Evolutionary conservation across 2,888 invertebrate genomes (phyloP).

Genomic region (Plagodis pulveraria): DNA sequence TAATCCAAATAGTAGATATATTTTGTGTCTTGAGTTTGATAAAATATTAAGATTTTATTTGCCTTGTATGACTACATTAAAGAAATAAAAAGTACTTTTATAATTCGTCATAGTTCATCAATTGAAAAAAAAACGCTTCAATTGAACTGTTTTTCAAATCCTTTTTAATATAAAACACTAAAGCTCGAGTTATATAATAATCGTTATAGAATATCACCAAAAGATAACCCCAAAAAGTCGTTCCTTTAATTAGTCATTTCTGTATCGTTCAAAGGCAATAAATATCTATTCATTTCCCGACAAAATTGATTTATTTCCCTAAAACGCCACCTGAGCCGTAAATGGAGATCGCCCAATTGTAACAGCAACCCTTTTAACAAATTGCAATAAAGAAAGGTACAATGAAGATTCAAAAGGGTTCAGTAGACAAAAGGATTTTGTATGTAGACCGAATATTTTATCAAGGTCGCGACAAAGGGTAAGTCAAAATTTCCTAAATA

Average conservation of each 20-base stretch:
- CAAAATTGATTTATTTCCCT: slow-evolving; percentile 42
- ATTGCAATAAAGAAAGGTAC: slow-evolving; percentile 33
- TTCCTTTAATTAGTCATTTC: slow-evolving; percentile 30
- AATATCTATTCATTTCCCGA: slow-evolving; percentile 29
- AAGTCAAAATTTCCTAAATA: no score
- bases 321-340: slow-evolving; percentile 41
- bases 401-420: slow-evolving; percentile 24
- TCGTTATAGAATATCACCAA: slow-evolving; percentile 29
- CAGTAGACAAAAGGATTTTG: slow-evolving; percentile 13
- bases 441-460: no score
- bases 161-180: no score
- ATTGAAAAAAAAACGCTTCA: no score
- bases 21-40: no score
- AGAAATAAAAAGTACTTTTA: no score
- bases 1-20: no score
- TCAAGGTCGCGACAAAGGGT: no score
- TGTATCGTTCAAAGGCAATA: slow-evolving; percentile 26
- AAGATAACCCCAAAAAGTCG: slow-evolving; percentile 26
- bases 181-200: not conserved
- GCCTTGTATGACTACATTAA: no score
- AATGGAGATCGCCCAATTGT: slow-evolving; percentile 28
- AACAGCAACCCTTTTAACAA: slow-evolving; percentile 39
- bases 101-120: no score
- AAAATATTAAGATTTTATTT: no score
- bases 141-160: no score